phyloP scores from a whole-genome alignment of 2,113 vertebrate species.

The Brachyistius frenatus region DNA sequence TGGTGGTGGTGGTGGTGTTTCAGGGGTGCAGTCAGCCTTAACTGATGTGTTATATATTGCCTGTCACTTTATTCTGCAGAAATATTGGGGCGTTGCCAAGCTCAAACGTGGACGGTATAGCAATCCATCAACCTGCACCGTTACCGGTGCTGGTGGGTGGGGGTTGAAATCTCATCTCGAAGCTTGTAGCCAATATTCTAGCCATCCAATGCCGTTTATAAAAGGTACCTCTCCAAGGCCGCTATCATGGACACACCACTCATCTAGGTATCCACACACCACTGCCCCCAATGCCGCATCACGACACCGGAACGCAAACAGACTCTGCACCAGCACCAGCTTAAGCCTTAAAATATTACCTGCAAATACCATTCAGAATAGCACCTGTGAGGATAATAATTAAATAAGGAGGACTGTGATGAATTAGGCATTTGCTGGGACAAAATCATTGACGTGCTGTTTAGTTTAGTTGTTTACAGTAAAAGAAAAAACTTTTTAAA shows the following conservation, averaged over 20 bases:
- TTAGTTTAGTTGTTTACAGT: no score
- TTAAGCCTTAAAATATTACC: not conserved
- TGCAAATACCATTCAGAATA: not conserved
- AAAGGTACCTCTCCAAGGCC: conserved; percentile 77
- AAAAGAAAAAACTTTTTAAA: no score
- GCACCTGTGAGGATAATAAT: no score
- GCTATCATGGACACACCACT: conserved; percentile 63
- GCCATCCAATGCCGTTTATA: conserved; percentile 70
- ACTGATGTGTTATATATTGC: conserved; percentile 86
- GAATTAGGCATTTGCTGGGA: no score
- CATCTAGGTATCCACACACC: conserved; percentile 67
- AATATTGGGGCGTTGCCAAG: conserved; percentile 85
- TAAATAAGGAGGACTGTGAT: no score
- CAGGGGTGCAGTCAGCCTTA: conserved; percentile 76
- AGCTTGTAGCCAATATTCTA: conserved; percentile 80
- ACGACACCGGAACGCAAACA: conserved; percentile 44
- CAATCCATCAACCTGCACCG: conserved; percentile 83
- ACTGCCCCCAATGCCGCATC: conserved; percentile 46
- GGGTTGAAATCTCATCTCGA: conserved; percentile 81
- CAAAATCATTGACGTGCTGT: no score
- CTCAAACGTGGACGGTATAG: conserved; percentile 82
- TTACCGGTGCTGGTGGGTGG: conserved; percentile 52
- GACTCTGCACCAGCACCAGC: not conserved
- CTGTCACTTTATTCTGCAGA: conserved; percentile 84
- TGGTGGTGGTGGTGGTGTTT: conserved; percentile 33